Evolutionary conservation across 2,888 invertebrate species (phyloP).

Genomic region (Lysandra coridon): DNA sequence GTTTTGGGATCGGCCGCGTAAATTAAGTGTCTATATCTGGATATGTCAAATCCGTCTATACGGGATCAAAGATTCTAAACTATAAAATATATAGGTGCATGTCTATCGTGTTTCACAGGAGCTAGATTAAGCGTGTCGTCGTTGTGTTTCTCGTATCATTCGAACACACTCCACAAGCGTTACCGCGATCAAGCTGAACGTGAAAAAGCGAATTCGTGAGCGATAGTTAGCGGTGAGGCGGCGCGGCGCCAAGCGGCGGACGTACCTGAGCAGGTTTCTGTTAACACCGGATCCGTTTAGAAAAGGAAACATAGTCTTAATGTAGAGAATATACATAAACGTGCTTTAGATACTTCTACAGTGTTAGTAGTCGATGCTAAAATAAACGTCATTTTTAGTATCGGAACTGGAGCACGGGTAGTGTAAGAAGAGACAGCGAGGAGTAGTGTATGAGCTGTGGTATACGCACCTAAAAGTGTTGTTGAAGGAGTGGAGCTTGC

Average conservation of each 20-base stretch:
- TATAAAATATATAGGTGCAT: conserved; percentile 29
- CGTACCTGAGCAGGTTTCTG: conserved; percentile 79
- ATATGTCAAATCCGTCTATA: background rate
- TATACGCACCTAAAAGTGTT: conserved; percentile 85
- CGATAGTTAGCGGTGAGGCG: conserved; percentile 61
- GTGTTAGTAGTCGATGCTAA: conserved; percentile 31
- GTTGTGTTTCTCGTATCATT: conserved; percentile 53
- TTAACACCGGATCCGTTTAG: conserved; percentile 73
- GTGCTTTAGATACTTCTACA: conserved; percentile 39
- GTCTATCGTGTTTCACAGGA: conserved; percentile 30
- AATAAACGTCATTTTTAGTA: conserved; percentile 28
- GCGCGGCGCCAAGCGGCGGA: conserved; percentile 65
- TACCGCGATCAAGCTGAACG: conserved; percentile 57
- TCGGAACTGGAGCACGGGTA: conserved; percentile 39
- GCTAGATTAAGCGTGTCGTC: conserved; percentile 47
- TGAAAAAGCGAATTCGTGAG: conserved; percentile 66
- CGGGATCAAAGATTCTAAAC: conserved; percentile 24
- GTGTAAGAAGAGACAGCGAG: conserved; percentile 23
- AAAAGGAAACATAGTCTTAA: conserved; percentile 68
- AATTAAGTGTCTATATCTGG: background rate
- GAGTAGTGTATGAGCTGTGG: background rate
- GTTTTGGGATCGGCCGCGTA: background rate
- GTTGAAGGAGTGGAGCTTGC: conserved; percentile 91
- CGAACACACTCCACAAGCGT: conserved; percentile 52
- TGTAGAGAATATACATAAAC: conserved; percentile 46